Percentiles rank a stretch among this genome's conserved stretches.
Evolutionary conservation across 2,888 invertebrate genomes (phyloP).

Genomic region (Amphipyra tragopoginis): DNA sequence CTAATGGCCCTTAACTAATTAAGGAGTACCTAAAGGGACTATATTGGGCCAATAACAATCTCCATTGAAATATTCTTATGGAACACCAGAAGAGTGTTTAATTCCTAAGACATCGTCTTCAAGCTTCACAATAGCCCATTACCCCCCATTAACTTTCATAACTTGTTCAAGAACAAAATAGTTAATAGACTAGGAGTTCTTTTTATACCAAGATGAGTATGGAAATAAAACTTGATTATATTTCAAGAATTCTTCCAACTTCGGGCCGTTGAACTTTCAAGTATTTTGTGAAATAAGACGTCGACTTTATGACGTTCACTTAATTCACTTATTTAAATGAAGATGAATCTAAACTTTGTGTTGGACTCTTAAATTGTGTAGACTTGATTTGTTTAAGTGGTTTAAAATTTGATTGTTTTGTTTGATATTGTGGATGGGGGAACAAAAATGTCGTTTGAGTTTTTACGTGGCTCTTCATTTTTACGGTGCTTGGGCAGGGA

Average conservation of each 20-base stretch:
- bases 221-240: constrained; percentile 53
- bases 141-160: constrained; percentile 8
- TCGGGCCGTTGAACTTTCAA: constrained; percentile 51
- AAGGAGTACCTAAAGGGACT: too few relatives aligned
- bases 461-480: constrained; percentile 9
- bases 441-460: constrained; percentile 12
- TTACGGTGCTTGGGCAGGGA: not conserved
- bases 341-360: constrained; percentile 57
- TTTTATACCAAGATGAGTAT: constrained; percentile 21
- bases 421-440: constrained; percentile 28
- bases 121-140: not conserved
- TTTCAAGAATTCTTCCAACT: constrained; percentile 54
- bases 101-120: not conserved
- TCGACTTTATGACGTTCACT: constrained; percentile 60
- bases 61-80: not conserved
- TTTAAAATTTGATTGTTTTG: constrained; percentile 52
- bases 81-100: not conserved
- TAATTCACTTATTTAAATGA: constrained; percentile 64
- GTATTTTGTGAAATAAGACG: constrained; percentile 57
- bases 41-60: not conserved
- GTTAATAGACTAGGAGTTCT: constrained; percentile 36
- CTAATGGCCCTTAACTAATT: too few relatives aligned
- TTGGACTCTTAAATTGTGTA: constrained; percentile 55
- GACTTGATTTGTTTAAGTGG: constrained; percentile 58
- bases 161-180: constrained; percentile 13